Percentiles rank a stretch among this genome's conserved stretches.
Conservation (phyloP, 92 coral and sea anemone genomes). For the Micromussa lordhowensis region DNA sequence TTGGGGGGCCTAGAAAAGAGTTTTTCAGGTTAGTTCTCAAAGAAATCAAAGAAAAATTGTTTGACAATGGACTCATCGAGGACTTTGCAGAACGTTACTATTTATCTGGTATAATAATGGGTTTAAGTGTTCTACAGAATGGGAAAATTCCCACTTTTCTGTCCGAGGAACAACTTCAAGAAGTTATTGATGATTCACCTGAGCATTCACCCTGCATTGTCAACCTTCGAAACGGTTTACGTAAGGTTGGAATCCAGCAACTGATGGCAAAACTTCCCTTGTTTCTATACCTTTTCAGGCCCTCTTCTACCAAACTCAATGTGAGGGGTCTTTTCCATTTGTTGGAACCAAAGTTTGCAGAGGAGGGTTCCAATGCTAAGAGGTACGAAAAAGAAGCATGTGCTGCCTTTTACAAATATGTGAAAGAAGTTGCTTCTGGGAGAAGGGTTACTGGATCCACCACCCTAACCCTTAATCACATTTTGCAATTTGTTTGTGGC, state of each 20-base stretch:
- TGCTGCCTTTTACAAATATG: slow-evolving; percentile 29
- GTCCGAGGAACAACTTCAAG: slow-evolving; percentile 48
- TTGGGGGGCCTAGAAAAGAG: slow-evolving; percentile 32
- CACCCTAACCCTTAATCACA: slow-evolving; percentile 56
- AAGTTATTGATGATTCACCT: too few species aligned
- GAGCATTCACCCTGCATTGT: too few species aligned
- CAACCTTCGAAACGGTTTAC: too few species aligned
- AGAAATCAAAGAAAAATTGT: slow-evolving; percentile 62
- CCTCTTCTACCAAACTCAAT: too few species aligned
- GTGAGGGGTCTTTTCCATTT: too few species aligned
- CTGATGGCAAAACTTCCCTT: too few species aligned
- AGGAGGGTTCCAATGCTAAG: too few species aligned
- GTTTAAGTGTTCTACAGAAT: slow-evolving; percentile 25
- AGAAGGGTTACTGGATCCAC: slow-evolving; percentile 26
- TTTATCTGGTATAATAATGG: slow-evolving; percentile 57
- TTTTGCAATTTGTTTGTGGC: slow-evolving; percentile 66
- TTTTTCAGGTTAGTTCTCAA: slow-evolving; percentile 53
- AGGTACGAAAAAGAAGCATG: slow-evolving; percentile 38
- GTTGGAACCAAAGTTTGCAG: too few species aligned
- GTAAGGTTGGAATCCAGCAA: too few species aligned
- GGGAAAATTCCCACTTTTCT: too few species aligned
- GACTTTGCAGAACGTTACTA: slow-evolving; percentile 57
- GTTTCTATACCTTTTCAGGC: too few species aligned
- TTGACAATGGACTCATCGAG: slow-evolving; percentile 56
- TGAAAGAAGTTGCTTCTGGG: slow-evolving; percentile 49